Conservation (phyloP, 2,888 invertebrate species). For the Drosophila niveifrons region DNA sequence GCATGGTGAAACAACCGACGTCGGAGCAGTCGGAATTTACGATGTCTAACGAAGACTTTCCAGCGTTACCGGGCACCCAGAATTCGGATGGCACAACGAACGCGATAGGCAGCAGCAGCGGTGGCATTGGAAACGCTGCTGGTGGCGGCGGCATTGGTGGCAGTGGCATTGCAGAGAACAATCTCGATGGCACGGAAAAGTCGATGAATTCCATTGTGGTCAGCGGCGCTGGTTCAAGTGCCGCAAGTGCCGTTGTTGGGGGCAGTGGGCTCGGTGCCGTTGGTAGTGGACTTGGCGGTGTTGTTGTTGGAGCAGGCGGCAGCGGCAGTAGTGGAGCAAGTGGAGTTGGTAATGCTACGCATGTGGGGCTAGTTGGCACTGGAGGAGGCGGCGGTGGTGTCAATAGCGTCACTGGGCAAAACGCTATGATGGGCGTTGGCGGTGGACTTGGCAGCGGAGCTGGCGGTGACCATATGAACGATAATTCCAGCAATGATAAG, state of each 20-base stretch:
- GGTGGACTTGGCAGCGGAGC: slow-evolving; percentile 72
- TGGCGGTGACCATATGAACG: slow-evolving; percentile 84
- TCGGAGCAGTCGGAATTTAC: slow-evolving; percentile 97
- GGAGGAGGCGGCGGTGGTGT: slow-evolving; percentile 51
- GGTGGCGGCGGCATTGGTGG: slow-evolving; percentile 44
- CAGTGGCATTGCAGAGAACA: slow-evolving; percentile 80
- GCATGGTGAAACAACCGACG: slow-evolving; percentile 97
- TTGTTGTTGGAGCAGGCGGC: slow-evolving; percentile 53
- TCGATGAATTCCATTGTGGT: slow-evolving; percentile 84
- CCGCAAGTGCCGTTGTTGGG: slow-evolving; percentile 69
- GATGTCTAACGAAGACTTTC: slow-evolving; percentile 99
- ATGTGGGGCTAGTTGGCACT: slow-evolving; percentile 64
- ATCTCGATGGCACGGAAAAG: slow-evolving; percentile 85
- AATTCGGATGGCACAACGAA: slow-evolving; percentile 87
- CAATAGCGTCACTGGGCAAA: slow-evolving; percentile 71
- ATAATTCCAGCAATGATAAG: slow-evolving; percentile 86
- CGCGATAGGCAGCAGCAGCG: slow-evolving; percentile 69
- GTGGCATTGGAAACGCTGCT: slow-evolving; percentile 49
- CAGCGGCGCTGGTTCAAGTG: slow-evolving; percentile 73
- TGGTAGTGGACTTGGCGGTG: slow-evolving; percentile 69
- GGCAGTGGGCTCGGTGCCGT: slow-evolving; percentile 75
- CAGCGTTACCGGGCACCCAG: slow-evolving; percentile 98
- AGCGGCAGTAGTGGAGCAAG: slow-evolving; percentile 52
- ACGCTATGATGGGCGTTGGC: slow-evolving; percentile 77
- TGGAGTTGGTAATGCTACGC: slow-evolving; percentile 66